Evolutionary conservation across 2,888 invertebrate species (phyloP).

Genomic region (Drosophila kambysellisi): DNA sequence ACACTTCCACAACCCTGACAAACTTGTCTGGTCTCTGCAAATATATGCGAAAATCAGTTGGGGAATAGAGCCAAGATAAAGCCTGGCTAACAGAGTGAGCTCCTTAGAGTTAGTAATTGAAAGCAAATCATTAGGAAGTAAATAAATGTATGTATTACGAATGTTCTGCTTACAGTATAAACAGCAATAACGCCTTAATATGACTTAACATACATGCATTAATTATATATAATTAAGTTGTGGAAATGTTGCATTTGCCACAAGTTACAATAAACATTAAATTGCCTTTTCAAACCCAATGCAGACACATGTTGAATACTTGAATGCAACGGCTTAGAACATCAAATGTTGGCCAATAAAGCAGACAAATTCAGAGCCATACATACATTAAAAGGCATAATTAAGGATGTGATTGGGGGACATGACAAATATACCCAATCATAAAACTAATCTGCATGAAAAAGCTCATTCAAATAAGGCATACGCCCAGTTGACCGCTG

Average conservation of each 20-base stretch:
- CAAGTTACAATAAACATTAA: neutral
- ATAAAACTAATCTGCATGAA: slow-evolving; percentile 77
- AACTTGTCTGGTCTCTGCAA: slow-evolving; percentile 21
- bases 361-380: slow-evolving; percentile 15
- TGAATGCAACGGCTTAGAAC: slow-evolving; percentile 8
- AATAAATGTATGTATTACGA: neutral
- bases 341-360: slow-evolving; percentile 34
- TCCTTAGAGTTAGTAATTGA: slow-evolving; percentile 18
- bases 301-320: neutral
- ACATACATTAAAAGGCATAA: slow-evolving; percentile 43
- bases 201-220: neutral
- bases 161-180: too few species aligned
- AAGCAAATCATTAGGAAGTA: neutral
- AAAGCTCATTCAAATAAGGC: slow-evolving; percentile 76
- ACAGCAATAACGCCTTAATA: neutral
- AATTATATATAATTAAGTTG: neutral
- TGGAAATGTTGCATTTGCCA: neutral
- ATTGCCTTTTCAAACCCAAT: neutral
- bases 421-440: slow-evolving; percentile 73
- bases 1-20: slow-evolving; percentile 21
- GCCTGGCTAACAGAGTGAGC: slow-evolving; percentile 25
- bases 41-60: slow-evolving; percentile 16
- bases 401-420: slow-evolving; percentile 54
- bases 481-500: slow-evolving; percentile 67
- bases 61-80: slow-evolving; percentile 11